Percentiles rank a stretch among this genome's conserved stretches.
Conservation (phyloP, 2,113 vertebrate species). For the Cyprinodon brontotheroides region DNA sequence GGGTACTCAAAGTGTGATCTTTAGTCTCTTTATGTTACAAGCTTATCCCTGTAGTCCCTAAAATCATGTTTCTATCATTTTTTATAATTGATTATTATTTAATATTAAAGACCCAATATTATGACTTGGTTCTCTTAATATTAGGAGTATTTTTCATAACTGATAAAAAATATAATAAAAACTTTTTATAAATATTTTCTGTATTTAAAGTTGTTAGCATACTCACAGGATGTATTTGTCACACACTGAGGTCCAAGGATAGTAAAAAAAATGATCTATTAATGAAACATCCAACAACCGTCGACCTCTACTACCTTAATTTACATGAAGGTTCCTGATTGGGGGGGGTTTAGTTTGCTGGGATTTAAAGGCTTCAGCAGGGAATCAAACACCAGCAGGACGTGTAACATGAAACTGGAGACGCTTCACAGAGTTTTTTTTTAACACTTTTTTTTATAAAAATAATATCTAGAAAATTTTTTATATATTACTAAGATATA, state of each 20-base stretch:
- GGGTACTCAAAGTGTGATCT: too few species aligned
- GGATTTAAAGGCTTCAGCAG: conserved; percentile 3
- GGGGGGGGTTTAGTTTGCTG: background rate
- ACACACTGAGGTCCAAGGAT: background rate
- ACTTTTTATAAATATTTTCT: too few species aligned
- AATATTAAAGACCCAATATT: too few species aligned
- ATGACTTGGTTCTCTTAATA: too few species aligned
- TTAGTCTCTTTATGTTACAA: too few species aligned
- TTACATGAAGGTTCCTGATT: conserved; percentile 2
- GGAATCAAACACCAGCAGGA: conserved; percentile 14
- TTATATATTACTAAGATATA: background rate
- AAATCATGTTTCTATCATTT: too few species aligned
- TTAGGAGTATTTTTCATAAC: too few species aligned
- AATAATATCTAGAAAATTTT: conserved; percentile 2
- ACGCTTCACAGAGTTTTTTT: background rate
- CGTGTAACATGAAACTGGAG: background rate
- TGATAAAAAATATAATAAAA: too few species aligned
- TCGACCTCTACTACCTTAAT: conserved; percentile 9
- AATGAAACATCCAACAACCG: conserved; percentile 3
- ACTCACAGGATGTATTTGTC: too few species aligned
- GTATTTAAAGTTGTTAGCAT: too few species aligned
- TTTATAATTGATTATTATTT: too few species aligned
- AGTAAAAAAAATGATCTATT: background rate
- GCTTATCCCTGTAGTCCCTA: too few species aligned
- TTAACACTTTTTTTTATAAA: conserved; percentile 1